Conservation (phyloP, 2,888 invertebrate species). For the Synanthedon andrenaeformis region DNA sequence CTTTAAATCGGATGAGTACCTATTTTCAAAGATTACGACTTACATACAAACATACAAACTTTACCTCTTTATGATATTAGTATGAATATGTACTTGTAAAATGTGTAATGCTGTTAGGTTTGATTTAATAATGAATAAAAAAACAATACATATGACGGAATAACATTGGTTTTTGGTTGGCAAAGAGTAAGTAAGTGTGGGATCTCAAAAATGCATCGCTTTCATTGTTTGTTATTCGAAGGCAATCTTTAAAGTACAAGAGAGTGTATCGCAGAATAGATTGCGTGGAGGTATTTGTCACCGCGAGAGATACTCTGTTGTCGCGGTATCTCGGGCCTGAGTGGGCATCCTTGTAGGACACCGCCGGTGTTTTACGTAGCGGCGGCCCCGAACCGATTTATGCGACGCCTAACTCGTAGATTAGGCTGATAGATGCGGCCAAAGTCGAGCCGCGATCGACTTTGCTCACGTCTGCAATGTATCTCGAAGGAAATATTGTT, state of each 20-base stretch:
- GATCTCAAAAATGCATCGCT: too few species aligned
- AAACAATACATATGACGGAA: too few species aligned
- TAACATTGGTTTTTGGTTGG: too few species aligned
- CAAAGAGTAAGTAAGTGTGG: too few species aligned
- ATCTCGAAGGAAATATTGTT: too few species aligned
- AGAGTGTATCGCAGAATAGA: neutral
- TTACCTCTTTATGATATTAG: too few species aligned
- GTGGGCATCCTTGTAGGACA: conserved; percentile 37
- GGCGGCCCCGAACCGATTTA: conserved; percentile 6
- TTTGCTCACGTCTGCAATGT: neutral
- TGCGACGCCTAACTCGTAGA: conserved; percentile 1
- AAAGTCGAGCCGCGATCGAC: conserved; percentile 3
- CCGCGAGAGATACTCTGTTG: conserved; percentile 20
- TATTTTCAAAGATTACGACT: too few species aligned
- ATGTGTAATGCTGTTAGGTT: too few species aligned
- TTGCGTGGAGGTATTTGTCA: conserved; percentile 25
- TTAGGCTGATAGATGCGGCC: conserved; percentile 6
- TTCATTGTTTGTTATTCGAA: neutral
- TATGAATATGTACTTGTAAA: too few species aligned
- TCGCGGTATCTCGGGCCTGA: conserved; percentile 26
- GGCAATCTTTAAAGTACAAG: neutral
- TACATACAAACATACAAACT: too few species aligned
- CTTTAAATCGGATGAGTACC: too few species aligned
- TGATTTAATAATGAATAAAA: too few species aligned
- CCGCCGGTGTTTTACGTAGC: conserved; percentile 34